A percentile compares a stretch with the other conserved stretches of the same genome.
phyloP scores from a whole-genome alignment of 2,797 vertebrate species.

The Simalia tracyae region DNA sequence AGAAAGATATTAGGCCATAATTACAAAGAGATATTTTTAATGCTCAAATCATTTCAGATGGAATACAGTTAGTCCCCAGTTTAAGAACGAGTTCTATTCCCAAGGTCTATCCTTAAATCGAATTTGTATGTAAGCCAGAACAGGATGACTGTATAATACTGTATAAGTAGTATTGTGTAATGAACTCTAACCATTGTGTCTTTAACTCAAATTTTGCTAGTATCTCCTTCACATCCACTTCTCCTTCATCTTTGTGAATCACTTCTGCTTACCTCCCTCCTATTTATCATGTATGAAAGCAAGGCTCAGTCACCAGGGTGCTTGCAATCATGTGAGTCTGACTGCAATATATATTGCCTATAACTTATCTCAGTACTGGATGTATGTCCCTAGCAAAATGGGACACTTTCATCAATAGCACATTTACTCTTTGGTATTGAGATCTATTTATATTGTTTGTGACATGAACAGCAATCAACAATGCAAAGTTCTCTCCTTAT shows the following conservation, averaged over 20 bases:
- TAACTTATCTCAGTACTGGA: background rate
- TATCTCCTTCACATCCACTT: background rate
- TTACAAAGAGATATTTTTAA: background rate
- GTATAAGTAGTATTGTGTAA: no score
- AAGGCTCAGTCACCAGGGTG: slow-evolving; percentile 6
- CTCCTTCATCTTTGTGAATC: background rate
- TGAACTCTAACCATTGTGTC: no score
- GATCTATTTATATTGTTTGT: background rate
- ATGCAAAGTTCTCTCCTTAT: background rate
- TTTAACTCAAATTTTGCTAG: no score
- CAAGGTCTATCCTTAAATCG: no score
- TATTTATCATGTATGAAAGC: slow-evolving; percentile 12
- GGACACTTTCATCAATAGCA: background rate
- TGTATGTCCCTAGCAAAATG: background rate
- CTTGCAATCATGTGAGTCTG: background rate
- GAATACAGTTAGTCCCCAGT: background rate
- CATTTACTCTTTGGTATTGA: background rate
- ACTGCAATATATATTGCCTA: background rate
- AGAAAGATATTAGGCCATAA: background rate
- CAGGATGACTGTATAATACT: no score
- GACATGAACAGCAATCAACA: background rate
- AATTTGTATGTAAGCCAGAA: no score
- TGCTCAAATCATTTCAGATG: background rate
- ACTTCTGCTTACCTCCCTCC: background rate
- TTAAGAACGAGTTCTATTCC: no score